A percentile compares a stretch with the other conserved stretches of the same genome.
phyloP scores from a whole-genome alignment of 53 echinoderm and acorn worm species.

The Echinometra lucunter region DNA sequence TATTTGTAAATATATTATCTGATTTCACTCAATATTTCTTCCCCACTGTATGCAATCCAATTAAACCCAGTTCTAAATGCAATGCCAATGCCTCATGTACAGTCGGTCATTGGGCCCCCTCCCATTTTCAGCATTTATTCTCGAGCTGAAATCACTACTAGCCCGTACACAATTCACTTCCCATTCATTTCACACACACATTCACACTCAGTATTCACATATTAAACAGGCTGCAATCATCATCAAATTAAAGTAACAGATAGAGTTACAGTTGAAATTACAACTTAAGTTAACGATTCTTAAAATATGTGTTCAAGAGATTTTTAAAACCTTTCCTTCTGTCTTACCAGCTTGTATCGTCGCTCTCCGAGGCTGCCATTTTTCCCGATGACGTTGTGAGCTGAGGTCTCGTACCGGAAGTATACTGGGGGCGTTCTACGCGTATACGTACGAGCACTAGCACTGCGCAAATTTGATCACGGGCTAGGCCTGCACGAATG shows the following conservation, averaged over 20 bases:
- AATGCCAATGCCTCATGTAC: not conserved
- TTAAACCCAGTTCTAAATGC: too few species aligned
- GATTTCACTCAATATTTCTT: too few species aligned
- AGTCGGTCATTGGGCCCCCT: not conserved
- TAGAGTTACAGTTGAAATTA: not conserved
- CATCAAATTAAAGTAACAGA: not conserved
- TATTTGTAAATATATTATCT: too few species aligned
- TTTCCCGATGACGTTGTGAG: constrained; percentile 85
- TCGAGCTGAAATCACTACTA: not conserved
- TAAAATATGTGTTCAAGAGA: not conserved
- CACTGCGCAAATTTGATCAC: not conserved
- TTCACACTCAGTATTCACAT: not conserved
- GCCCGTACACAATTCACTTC: constrained; percentile 2
- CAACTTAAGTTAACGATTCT: not conserved
- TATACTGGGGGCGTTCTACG: constrained; percentile 51
- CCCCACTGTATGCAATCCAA: too few species aligned
- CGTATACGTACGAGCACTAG: not conserved
- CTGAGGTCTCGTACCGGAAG: constrained; percentile 54
- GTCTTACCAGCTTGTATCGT: constrained; percentile 95
- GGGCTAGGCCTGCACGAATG: constrained; percentile 5
- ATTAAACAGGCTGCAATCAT: not conserved
- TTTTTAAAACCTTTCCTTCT: constrained; percentile 49
- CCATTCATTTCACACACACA: constrained; percentile 26
- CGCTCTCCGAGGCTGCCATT: constrained; percentile 94
- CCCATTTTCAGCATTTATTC: not conserved